These are phyloP conservation scores for Mus spretus DNA, from an alignment of 2,797 vertebrate genomes.

Conservation along the genomic window DNA sequence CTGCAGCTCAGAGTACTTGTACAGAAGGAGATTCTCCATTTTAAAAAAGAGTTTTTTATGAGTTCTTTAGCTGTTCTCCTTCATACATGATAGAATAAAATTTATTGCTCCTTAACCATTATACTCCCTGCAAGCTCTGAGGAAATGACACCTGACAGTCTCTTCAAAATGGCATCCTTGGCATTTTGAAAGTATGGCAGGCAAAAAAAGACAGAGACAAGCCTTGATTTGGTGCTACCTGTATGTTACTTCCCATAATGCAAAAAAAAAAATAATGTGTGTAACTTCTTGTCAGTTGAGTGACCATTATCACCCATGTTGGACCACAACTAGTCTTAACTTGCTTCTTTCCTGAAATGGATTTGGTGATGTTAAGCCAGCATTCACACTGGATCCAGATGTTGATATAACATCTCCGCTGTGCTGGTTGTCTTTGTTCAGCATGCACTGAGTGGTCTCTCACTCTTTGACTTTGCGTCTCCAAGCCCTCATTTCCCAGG, in stretches of 20 bases:
- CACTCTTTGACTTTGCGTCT: neutral
- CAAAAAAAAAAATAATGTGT: neutral
- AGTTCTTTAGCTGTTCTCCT: neutral
- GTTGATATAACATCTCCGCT: neutral
- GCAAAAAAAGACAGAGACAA: neutral
- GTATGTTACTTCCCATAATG: neutral
- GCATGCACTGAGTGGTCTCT: neutral
- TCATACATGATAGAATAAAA: neutral
- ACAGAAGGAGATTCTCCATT: neutral
- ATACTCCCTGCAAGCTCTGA: neutral
- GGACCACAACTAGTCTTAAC: neutral
- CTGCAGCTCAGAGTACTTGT: neutral
- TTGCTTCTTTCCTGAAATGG: conserved; percentile 24
- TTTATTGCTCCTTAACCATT: neutral
- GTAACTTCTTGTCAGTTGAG: neutral
- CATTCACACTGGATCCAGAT: neutral
- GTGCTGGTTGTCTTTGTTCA: neutral
- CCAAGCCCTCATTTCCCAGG: neutral
- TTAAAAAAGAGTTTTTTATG: neutral
- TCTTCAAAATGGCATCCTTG: conserved; percentile 46
- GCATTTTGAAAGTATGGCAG: conserved; percentile 7
- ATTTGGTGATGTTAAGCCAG: neutral
- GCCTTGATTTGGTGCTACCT: neutral
- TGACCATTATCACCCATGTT: neutral
- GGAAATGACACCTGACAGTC: neutral